These are phyloP conservation scores for Fundulus diaphanus DNA, from an alignment of 2,797 vertebrate genomes.

Conservation along the genomic window DNA sequence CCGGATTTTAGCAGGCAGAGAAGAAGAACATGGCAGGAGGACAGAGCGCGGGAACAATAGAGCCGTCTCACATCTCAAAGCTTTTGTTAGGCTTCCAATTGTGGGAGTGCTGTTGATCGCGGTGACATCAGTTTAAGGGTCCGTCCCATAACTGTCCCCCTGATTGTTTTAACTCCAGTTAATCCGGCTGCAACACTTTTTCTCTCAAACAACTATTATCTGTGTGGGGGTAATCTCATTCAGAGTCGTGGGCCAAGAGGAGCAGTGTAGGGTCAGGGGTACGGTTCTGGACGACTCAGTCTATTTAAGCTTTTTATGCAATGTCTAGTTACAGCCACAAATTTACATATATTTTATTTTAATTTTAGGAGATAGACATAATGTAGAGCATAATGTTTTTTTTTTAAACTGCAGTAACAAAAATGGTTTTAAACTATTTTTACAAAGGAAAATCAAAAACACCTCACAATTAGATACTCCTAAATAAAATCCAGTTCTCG, in stretches of 20 bases:
- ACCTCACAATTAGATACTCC: background rate
- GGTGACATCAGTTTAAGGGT: slow-evolving; percentile 50
- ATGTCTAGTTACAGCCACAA: background rate
- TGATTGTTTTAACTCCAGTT: background rate
- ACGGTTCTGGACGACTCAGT: background rate
- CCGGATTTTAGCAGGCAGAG: slow-evolving; percentile 63
- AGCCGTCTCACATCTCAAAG: slow-evolving; percentile 34
- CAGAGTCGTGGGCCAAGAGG: background rate
- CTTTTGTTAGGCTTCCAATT: slow-evolving; percentile 54
- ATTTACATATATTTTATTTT: background rate
- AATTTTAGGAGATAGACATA: background rate
- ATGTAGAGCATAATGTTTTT: background rate
- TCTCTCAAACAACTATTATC: background rate
- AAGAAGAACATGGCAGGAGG: slow-evolving; percentile 54
- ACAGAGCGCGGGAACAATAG: slow-evolving; percentile 51
- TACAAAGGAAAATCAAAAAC: background rate
- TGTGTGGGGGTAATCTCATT: background rate
- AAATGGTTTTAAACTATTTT: background rate
- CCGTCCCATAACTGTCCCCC: slow-evolving; percentile 51
- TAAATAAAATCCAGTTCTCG: background rate
- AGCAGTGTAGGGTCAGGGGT: too few relatives aligned
- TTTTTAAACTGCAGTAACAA: background rate
- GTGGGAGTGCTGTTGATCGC: slow-evolving; percentile 58
- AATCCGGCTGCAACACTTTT: background rate
- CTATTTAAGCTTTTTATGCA: background rate